Base-by-base conservation (phyloP, 2,797 vertebrate genomes). In the Falco cherrug region DNA sequence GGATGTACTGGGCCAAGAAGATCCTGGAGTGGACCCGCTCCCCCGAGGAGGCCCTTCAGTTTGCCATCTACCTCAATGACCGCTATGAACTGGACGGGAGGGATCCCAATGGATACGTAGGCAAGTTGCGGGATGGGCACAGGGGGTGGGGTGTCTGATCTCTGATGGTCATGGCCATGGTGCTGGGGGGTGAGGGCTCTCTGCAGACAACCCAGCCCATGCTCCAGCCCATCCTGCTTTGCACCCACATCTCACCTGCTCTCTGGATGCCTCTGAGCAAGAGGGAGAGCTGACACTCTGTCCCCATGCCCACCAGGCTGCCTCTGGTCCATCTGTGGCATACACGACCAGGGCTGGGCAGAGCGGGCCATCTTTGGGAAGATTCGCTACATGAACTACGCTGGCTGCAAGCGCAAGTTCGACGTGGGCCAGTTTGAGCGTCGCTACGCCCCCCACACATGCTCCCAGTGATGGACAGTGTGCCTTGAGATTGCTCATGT, bases 1-100 rank as follows among this genome's bases (percentile, higher is more conserved):
- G 99, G 69, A 99, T 99, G 99, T 99, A 99, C 97, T 99, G 99
- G 99, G 99, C 99, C 92, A 99, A 99, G 96, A 99, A 99, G 97
- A 99, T 99, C 84, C 97, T 99, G 90, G 99, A 99, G 97, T 99
- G 99, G 99, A 99, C 99, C 0, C 83, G 10, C 9, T 99, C 98
- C 5, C 99, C 99, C 0, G 98, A 99, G 84, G 99, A 99, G 90
- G 99, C 99, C 7, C 98, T 99, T 37, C 97, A 95, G 21, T 98
- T 98, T 25, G 98, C 98, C 60, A 98, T 99, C 61, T 99, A 99
- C 96, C 97, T 99, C 25, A 99, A 99, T 0, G 99, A 99, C 73
- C 99, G 98, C 86, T 99, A 98, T 0, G 95, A 98, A 95, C 97
- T 99, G 91, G 99, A 99, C 0, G 99, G 99, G 48, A 98, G 98